phyloP scores from a whole-genome alignment of 2,797 vertebrate species.

The Leucoraja ocellata region DNA sequence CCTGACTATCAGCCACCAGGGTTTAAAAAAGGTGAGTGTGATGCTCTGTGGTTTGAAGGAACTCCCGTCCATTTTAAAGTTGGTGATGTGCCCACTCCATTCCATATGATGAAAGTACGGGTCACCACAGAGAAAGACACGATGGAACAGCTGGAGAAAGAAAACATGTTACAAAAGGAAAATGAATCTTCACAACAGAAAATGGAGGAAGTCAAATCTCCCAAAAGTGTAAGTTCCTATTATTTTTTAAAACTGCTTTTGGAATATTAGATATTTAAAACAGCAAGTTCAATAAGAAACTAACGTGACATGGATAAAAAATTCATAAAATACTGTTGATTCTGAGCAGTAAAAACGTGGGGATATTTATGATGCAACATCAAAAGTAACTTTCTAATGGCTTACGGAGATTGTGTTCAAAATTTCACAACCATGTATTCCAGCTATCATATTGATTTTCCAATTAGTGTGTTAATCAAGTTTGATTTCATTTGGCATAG shows the following conservation, averaged over 20 bases:
- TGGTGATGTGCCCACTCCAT: constrained; percentile 61
- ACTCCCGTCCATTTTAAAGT: constrained; percentile 61
- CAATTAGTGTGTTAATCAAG: not conserved
- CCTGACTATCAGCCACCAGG: constrained; percentile 66
- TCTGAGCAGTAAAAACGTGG: too few relatives aligned
- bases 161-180: constrained; percentile 47
- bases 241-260: not conserved
- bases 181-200: constrained; percentile 4
- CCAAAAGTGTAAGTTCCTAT: not conserved
- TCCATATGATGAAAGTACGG: constrained; percentile 57
- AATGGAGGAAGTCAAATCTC: constrained; percentile 18
- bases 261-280: not conserved
- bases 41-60: constrained; percentile 66
- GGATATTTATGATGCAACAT: not conserved
- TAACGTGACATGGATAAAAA: not conserved
- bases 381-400: not conserved
- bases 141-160: constrained; percentile 54
- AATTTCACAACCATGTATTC: not conserved
- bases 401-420: not conserved
- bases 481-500: constrained; percentile 2
- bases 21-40: constrained; percentile 61
- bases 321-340: not conserved
- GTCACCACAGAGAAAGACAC: constrained; percentile 58
- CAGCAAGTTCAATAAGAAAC: not conserved
- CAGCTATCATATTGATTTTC: not conserved